phyloP scores from a whole-genome alignment of 2,888 invertebrate species.

The Agrotis segetum region DNA sequence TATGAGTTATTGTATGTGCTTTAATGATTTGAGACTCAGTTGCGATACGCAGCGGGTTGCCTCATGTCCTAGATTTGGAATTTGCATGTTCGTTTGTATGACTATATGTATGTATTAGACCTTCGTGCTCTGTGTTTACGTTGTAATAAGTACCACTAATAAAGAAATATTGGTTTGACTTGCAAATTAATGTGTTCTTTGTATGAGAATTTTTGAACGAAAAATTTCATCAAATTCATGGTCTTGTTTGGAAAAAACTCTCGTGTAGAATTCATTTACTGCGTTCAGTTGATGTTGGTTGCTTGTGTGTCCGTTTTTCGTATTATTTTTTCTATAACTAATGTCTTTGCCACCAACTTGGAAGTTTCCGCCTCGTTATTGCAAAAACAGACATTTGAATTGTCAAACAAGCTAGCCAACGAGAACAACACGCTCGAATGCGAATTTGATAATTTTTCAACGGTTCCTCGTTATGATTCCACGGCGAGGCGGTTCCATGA shows the following conservation, averaged over 20 bases:
- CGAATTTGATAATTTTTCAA: slow-evolving; percentile 74
- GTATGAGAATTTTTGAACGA: neutral
- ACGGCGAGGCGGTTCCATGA: slow-evolving; percentile 72
- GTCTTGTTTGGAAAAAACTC: neutral
- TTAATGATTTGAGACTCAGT: slow-evolving; percentile 58
- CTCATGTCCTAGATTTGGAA: slow-evolving; percentile 67
- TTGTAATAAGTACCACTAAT: slow-evolving; percentile 11
- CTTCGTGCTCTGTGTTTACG: slow-evolving; percentile 47
- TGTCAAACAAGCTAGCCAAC: slow-evolving; percentile 45
- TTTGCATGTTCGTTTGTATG: slow-evolving; percentile 56
- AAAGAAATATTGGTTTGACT: neutral
- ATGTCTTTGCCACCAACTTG: neutral
- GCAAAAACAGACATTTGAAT: slow-evolving; percentile 29
- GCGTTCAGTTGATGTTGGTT: neutral
- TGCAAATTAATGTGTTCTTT: neutral
- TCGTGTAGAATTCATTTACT: neutral
- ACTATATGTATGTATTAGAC: slow-evolving; percentile 24
- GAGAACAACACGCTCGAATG: slow-evolving; percentile 57
- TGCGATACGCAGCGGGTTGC: slow-evolving; percentile 63
- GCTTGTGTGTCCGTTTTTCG: neutral
- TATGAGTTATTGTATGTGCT: slow-evolving; percentile 61
- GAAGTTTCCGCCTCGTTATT: slow-evolving; percentile 13
- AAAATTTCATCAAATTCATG: neutral
- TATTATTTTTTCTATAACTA: neutral
- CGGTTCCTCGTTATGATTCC: slow-evolving; percentile 76